Percentiles rank a stretch among this genome's conserved stretches.
phyloP scores from a whole-genome alignment of 2,888 invertebrate species.

The Gnatocerus cornutus region DNA sequence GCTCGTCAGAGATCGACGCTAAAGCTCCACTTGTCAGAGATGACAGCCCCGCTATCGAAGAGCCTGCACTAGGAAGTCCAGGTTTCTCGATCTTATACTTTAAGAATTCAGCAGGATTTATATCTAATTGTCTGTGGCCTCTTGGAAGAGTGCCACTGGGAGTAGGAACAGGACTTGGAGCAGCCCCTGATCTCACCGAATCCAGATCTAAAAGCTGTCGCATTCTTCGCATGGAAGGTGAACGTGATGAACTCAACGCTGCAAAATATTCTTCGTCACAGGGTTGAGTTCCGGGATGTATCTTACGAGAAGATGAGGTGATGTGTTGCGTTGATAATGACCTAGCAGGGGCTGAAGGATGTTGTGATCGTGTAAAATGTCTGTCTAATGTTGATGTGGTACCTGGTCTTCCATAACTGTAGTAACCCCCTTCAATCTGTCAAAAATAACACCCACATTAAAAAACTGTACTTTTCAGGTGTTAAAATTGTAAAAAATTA shows the following conservation, averaged over 20 bases:
- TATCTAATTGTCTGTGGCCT: constrained; percentile 85
- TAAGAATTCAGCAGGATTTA: constrained; percentile 93
- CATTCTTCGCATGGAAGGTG: constrained; percentile 86
- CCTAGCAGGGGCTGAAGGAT: constrained; percentile 80
- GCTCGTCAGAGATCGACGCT: constrained; percentile 72
- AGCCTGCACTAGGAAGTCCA: constrained; percentile 65
- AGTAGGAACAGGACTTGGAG: constrained; percentile 84
- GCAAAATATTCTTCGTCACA: constrained; percentile 40
- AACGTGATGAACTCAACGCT: constrained; percentile 72
- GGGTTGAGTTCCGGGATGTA: not conserved
- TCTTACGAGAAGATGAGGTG: constrained; percentile 71
- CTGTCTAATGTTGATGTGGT: constrained; percentile 81
- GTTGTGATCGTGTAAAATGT: constrained; percentile 74
- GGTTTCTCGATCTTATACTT: constrained; percentile 93
- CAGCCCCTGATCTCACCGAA: constrained; percentile 71
- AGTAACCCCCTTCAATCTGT: constrained; percentile 68
- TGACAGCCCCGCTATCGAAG: constrained; percentile 71
- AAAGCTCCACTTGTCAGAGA: constrained; percentile 62
- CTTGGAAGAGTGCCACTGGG: constrained; percentile 85
- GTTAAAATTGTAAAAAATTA: constrained; percentile 70
- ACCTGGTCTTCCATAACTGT: constrained; percentile 78
- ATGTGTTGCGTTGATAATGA: constrained; percentile 85
- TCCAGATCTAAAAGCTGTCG: constrained; percentile 86
- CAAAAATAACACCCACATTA: constrained; percentile 42
- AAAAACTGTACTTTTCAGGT: not conserved